Evolutionary conservation across 92 coral and sea anemone genomes (phyloP).

Genomic region (Heliopora coerulea): DNA sequence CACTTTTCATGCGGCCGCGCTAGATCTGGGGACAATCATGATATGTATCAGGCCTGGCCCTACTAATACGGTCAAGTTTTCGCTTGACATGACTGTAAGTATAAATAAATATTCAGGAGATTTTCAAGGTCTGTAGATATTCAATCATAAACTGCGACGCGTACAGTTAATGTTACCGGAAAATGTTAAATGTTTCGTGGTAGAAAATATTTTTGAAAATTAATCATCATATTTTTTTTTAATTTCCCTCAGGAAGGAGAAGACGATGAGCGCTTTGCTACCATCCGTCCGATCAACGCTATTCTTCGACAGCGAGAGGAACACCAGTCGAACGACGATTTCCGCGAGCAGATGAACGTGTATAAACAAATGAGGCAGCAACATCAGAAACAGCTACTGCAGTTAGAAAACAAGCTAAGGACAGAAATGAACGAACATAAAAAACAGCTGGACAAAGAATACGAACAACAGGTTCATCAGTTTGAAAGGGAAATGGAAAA

Average conservation of each 20-base stretch:
- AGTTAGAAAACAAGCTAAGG: conserved; percentile 75
- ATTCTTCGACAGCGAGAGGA: conserved; percentile 87
- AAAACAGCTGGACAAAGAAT: conserved; percentile 81
- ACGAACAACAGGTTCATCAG: conserved; percentile 95
- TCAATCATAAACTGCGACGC: too few species aligned
- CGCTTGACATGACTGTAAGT: too few species aligned
- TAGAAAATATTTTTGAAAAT: too few species aligned
- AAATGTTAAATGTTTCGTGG: too few species aligned
- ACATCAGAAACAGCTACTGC: conserved; percentile 81
- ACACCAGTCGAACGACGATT: conserved; percentile 79
- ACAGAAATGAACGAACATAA: conserved; percentile 97
- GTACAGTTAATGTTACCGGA: too few species aligned
- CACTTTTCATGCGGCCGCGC: too few species aligned
- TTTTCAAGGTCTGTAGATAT: too few species aligned
- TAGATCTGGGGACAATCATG: too few species aligned
- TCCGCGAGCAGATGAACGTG: conserved; percentile 92
- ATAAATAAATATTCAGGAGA: too few species aligned
- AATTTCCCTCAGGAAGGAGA: conserved; percentile 49
- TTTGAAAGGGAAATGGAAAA: conserved; percentile 94
- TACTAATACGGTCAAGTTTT: too few species aligned
- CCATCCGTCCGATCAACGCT: conserved; percentile 95
- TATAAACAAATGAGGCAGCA: conserved; percentile 93
- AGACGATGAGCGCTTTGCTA: conserved; percentile 93
- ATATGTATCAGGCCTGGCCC: too few species aligned
- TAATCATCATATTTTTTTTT: too few species aligned